phyloP scores from a whole-genome alignment of 1,140 invertebrate genomes.

The Cydia strobilella region DNA sequence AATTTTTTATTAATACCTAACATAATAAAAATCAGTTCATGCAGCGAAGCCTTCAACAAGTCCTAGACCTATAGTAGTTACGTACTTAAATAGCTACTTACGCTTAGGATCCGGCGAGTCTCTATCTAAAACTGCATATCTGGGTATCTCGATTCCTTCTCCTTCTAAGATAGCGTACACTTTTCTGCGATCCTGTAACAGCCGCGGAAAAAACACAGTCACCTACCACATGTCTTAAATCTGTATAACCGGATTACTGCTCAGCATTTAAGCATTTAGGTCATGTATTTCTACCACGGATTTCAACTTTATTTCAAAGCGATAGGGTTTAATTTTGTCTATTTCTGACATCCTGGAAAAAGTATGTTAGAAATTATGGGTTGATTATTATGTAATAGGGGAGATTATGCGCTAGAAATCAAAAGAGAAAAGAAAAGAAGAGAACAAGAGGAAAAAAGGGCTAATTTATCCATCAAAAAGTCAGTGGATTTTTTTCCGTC shows the following conservation, averaged over 20 bases:
- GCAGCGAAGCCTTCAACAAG: no score
- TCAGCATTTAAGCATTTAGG: not conserved
- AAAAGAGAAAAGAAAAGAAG: no score
- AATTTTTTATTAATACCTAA: no score
- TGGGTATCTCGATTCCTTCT: constrained; percentile 98
- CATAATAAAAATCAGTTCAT: no score
- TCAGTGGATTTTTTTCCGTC: no score
- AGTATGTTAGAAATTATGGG: no score
- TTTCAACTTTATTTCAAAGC: not conserved
- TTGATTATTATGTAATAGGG: no score
- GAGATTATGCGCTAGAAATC: no score
- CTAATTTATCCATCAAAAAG: no score
- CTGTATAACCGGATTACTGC: not conserved
- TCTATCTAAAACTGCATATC: constrained; percentile 98
- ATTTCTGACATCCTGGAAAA: no score
- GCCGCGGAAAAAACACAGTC: not conserved
- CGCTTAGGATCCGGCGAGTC: constrained; percentile 95
- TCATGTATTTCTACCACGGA: no score
- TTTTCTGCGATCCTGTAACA: constrained; percentile 89
- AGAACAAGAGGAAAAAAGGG: no score
- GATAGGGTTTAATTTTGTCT: not conserved
- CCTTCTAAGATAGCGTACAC: constrained; percentile 97
- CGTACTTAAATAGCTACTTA: constrained; percentile 75
- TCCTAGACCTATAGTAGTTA: not conserved
- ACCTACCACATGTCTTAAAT: constrained; percentile 19